Conservation (phyloP, 2,113 vertebrate genomes). For the Ailuropoda melanoleuca region DNA sequence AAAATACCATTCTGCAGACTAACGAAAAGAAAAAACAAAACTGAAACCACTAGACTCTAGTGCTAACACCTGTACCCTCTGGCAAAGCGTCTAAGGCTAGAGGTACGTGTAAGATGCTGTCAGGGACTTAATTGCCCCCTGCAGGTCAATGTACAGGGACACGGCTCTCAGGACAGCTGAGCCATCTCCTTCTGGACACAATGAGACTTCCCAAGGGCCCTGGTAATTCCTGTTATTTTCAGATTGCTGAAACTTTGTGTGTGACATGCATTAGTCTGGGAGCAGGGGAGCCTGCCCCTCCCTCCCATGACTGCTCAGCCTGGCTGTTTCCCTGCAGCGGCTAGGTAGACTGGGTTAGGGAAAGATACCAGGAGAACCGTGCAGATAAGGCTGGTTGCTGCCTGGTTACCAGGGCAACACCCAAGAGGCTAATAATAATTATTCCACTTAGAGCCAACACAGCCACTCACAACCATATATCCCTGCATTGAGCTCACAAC, state of each 20-base stretch:
- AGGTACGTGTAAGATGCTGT: slow-evolving; percentile 81
- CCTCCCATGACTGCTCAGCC: neutral
- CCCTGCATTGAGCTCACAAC: neutral
- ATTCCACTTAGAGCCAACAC: slow-evolving; percentile 42
- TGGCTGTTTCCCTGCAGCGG: neutral
- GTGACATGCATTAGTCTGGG: slow-evolving; percentile 75
- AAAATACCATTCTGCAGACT: slow-evolving; percentile 82
- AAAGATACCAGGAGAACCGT: neutral
- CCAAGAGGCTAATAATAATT: slow-evolving; percentile 45
- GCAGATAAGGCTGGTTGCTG: slow-evolving; percentile 33
- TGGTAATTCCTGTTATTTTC: slow-evolving; percentile 77
- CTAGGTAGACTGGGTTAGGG: neutral
- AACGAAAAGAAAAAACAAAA: slow-evolving; percentile 78
- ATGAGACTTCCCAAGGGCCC: slow-evolving; percentile 77
- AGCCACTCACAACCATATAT: neutral
- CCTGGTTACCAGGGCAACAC: slow-evolving; percentile 57
- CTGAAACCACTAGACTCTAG: slow-evolving; percentile 74
- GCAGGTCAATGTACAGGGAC: slow-evolving; percentile 82
- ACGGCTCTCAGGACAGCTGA: slow-evolving; percentile 82
- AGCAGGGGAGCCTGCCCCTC: slow-evolving; percentile 58
- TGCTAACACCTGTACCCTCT: slow-evolving; percentile 81
- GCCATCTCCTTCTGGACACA: slow-evolving; percentile 82
- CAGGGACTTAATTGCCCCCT: slow-evolving; percentile 85
- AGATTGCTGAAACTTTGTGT: slow-evolving; percentile 76
- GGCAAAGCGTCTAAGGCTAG: slow-evolving; percentile 80